Evolutionary conservation across 2,113 vertebrate species (phyloP).

Genomic region (Apeltes quadracus): DNA sequence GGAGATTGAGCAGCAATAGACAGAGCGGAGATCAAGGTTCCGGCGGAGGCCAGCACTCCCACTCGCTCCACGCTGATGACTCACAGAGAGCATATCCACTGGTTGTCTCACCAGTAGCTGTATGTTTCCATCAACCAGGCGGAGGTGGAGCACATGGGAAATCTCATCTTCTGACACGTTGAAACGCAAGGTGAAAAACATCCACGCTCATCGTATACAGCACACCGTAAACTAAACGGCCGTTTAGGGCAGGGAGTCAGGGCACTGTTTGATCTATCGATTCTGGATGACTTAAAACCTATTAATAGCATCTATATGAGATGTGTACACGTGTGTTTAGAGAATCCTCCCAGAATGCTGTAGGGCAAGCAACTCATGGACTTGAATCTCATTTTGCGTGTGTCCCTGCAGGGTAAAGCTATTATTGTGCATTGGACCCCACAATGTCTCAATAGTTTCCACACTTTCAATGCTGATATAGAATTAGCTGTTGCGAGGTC

Average conservation of each 20-base stretch:
- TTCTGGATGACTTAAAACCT: not conserved
- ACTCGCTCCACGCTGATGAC: slow-evolving; percentile 60
- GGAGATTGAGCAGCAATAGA: slow-evolving; percentile 54
- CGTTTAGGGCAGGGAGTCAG: not conserved
- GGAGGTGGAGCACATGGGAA: not conserved
- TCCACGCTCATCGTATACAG: slow-evolving; percentile 12
- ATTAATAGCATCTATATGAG: not conserved
- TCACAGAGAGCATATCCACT: slow-evolving; percentile 51
- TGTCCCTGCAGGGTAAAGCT: not conserved
- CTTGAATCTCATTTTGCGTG: too few relatives aligned
- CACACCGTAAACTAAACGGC: slow-evolving; percentile 6
- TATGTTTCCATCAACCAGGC: not conserved
- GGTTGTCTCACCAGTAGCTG: slow-evolving; percentile 1
- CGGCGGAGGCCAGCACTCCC: slow-evolving; percentile 53
- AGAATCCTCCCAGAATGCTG: slow-evolving; percentile 9
- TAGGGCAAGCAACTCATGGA: not conserved
- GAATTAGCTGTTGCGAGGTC: not conserved
- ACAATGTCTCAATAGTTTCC: slow-evolving; percentile 6
- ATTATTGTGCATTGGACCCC: not conserved
- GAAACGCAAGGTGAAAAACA: slow-evolving; percentile 12
- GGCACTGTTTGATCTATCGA: not conserved
- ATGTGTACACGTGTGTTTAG: not conserved
- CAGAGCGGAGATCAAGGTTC: slow-evolving; percentile 62
- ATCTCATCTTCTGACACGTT: slow-evolving; percentile 34
- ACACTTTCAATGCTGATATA: not conserved